A percentile compares a stretch with the other conserved stretches of the same genome.
phyloP scores from a whole-genome alignment of 2,797 vertebrate species.

The Lerista edwardsae region DNA sequence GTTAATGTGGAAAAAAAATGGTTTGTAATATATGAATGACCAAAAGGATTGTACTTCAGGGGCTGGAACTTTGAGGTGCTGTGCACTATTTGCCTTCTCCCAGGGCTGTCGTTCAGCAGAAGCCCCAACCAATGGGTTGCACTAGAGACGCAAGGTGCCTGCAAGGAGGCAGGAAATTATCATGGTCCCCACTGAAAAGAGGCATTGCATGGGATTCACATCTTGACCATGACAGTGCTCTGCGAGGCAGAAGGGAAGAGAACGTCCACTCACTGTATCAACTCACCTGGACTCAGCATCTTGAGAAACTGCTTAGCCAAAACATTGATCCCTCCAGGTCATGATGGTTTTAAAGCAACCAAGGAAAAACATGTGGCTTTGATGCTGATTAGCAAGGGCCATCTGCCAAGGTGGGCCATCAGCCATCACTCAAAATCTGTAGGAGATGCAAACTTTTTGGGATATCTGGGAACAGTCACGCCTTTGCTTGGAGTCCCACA shows the following conservation, averaged over 20 bases:
- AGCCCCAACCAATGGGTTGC: slow-evolving; percentile 45
- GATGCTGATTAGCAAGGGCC: background rate
- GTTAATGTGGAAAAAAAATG: slow-evolving; percentile 58
- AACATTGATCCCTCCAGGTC: background rate
- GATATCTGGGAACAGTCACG: background rate
- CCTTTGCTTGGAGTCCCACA: slow-evolving; percentile 32
- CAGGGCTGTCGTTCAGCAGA: slow-evolving; percentile 37
- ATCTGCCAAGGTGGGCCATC: slow-evolving; percentile 17
- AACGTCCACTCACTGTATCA: background rate
- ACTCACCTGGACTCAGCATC: slow-evolving; percentile 9
- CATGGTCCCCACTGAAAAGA: background rate
- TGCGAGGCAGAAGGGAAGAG: slow-evolving; percentile 7
- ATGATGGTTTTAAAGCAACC: slow-evolving; percentile 16
- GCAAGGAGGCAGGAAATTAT: background rate
- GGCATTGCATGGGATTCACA: background rate
- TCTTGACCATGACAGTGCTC: background rate
- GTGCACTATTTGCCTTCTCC: slow-evolving; percentile 67
- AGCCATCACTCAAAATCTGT: background rate
- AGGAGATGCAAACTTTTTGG: slow-evolving; percentile 4
- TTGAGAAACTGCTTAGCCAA: slow-evolving; percentile 15
- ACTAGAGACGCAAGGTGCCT: slow-evolving; percentile 46
- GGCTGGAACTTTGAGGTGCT: slow-evolving; percentile 88
- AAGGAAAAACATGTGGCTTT: background rate
- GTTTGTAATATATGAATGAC: slow-evolving; percentile 79
- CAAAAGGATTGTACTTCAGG: slow-evolving; percentile 86